phyloP scores from a whole-genome alignment of 2,113 vertebrate genomes.

The Girardinichthys multiradiatus region DNA sequence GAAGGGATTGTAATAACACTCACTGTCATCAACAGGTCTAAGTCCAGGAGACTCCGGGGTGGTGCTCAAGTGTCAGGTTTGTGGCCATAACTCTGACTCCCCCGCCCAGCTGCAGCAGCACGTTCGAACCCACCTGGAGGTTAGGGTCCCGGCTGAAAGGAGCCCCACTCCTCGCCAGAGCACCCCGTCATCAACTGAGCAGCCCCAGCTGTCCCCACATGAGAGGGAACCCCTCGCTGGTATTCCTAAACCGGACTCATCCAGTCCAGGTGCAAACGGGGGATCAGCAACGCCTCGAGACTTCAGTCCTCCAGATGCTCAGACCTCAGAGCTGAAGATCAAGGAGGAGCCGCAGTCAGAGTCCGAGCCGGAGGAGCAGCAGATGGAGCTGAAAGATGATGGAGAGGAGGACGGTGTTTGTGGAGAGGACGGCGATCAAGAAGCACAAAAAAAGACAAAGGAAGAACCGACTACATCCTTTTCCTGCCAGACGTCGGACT shows the following conservation, averaged over 20 bases:
- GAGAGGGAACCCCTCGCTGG: conserved; percentile 58
- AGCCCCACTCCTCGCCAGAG: conserved; percentile 71
- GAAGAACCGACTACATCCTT: not conserved
- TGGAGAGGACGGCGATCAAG: conserved; percentile 27
- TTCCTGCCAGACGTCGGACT: conserved; percentile 72
- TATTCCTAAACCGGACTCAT: conserved; percentile 73
- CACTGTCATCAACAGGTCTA: conserved; percentile 72
- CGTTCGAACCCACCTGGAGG: conserved; percentile 81
- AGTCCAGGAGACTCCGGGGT: conserved; percentile 80
- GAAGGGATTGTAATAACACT: not conserved
- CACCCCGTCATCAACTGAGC: conserved; percentile 55
- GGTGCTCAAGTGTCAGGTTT: conserved; percentile 85
- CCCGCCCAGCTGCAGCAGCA: conserved; percentile 87
- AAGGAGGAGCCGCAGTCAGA: conserved; percentile 86
- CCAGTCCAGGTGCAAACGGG: conserved; percentile 80
- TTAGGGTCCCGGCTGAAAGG: conserved; percentile 68
- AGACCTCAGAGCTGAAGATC: conserved; percentile 61
- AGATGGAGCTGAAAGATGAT: conserved; percentile 47
- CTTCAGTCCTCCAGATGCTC: conserved; percentile 56
- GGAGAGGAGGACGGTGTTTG: conserved; percentile 23
- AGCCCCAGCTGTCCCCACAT: conserved; percentile 58
- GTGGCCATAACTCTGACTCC: conserved; percentile 83
- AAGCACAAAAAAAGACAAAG: conserved; percentile 15
- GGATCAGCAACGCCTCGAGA: conserved; percentile 74
- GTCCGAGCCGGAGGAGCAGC: conserved; percentile 72